Percentiles rank a stretch among this genome's conserved stretches.
These are phyloP conservation scores for Drosophila busckii DNA, from an alignment of 1,140 invertebrate species.

Conservation along the genomic window DNA sequence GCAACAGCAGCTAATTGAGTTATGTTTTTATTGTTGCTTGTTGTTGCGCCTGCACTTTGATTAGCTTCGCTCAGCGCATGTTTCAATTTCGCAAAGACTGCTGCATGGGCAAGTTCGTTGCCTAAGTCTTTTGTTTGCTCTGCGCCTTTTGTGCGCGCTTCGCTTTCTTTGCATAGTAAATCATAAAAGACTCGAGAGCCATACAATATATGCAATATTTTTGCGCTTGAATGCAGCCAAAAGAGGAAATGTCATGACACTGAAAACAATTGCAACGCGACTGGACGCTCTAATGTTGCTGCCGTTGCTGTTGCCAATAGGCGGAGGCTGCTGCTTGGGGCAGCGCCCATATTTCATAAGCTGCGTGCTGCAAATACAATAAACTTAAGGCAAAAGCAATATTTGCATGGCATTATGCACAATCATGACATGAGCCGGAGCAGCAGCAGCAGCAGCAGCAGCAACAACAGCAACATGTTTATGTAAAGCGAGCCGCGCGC, in stretches of 20 bases:
- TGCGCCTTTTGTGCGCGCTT: too few relatives aligned
- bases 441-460: constrained; percentile 17
- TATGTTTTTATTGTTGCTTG: constrained; percentile 38
- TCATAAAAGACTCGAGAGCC: constrained; percentile 31
- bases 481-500: constrained; percentile 33
- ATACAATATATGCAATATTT: constrained; percentile 54
- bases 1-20: constrained; percentile 57
- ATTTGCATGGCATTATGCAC: constrained; percentile 76
- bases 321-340: constrained; percentile 9
- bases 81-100: not conserved
- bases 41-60: not conserved
- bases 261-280: constrained; percentile 61
- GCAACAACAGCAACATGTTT: constrained; percentile 30
- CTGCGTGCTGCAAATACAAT: constrained; percentile 69
- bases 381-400: constrained; percentile 67
- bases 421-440: constrained; percentile 66
- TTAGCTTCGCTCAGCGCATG: constrained; percentile 1
- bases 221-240: constrained; percentile 30
- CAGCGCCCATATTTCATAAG: constrained; percentile 69
- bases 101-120: constrained; percentile 52
- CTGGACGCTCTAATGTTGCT: constrained; percentile 5
- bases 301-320: too few relatives aligned
- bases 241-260: constrained; percentile 72
- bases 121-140: constrained; percentile 69
- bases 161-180: constrained; percentile 70